Evolutionary conservation across 2,888 invertebrate genomes (phyloP).

Genomic region (Mesorhabditis belari): DNA sequence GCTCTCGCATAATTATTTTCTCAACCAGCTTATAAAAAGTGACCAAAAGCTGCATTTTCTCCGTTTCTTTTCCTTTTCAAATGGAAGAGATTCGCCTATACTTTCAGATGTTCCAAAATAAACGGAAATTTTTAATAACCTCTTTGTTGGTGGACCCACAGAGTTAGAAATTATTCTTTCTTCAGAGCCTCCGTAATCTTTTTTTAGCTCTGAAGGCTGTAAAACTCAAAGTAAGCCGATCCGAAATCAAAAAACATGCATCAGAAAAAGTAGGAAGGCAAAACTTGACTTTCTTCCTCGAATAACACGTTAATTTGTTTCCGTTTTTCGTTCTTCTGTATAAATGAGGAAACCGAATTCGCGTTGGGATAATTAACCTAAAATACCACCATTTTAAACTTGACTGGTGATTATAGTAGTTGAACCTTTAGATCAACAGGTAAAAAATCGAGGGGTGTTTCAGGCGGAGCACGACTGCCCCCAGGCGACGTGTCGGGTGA

Average conservation of each 20-base stretch:
- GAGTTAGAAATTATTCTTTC: slow-evolving; percentile 15
- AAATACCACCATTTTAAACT: background rate
- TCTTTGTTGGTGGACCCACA: slow-evolving; percentile 31
- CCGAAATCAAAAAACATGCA: slow-evolving; percentile 9
- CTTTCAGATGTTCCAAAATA: too few relatives aligned
- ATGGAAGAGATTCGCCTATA: slow-evolving; percentile 10
- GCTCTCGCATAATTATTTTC: slow-evolving; percentile 7
- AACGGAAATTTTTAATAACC: slow-evolving; percentile 6
- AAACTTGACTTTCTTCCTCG: slow-evolving; percentile 29
- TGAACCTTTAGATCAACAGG: background rate
- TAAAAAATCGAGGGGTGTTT: slow-evolving; percentile 1
- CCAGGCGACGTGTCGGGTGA: slow-evolving; percentile 23
- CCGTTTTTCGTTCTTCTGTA: slow-evolving; percentile 10
- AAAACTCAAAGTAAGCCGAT: slow-evolving; percentile 3
- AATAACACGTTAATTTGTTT: slow-evolving; percentile 29
- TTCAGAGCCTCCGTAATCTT: slow-evolving; percentile 15
- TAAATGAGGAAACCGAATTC: too few relatives aligned
- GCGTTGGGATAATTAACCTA: too few relatives aligned
- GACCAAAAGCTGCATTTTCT: slow-evolving; percentile 5
- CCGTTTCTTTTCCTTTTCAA: slow-evolving; percentile 10
- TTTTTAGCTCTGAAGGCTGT: slow-evolving; percentile 18
- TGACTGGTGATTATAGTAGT: background rate
- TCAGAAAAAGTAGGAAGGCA: slow-evolving; percentile 23
- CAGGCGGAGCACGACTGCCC: slow-evolving; percentile 3
- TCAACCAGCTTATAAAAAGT: slow-evolving; percentile 14